Conservation (phyloP, 2,888 invertebrate species). For the Trichopria drosophilae region DNA sequence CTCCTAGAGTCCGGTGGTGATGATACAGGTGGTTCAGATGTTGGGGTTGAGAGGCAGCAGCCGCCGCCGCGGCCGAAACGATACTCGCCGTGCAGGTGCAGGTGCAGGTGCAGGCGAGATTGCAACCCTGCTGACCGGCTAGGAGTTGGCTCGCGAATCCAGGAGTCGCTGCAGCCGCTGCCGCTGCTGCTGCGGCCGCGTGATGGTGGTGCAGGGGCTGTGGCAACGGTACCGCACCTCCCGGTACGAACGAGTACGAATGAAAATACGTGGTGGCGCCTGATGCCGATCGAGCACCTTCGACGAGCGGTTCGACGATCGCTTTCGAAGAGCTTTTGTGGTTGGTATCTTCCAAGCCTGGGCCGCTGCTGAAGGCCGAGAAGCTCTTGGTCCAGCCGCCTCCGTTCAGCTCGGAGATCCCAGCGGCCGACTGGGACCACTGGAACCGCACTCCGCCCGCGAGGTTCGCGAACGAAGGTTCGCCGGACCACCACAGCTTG, state of each 20-base stretch:
- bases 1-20: conserved; percentile 47
- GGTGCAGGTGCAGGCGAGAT: conserved; percentile 51
- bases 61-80: conserved; percentile 43
- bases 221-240: conserved; percentile 56
- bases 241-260: conserved; percentile 58
- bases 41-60: conserved; percentile 31
- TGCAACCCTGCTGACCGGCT: conserved; percentile 50
- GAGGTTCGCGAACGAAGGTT: conserved; percentile 37
- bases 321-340: conserved; percentile 29
- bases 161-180: no score
- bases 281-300: conserved; percentile 40
- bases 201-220: conserved; percentile 48
- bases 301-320: conserved; percentile 27
- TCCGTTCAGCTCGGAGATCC: conserved; percentile 3
- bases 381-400: conserved; percentile 7
- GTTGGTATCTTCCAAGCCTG: conserved; percentile 35
- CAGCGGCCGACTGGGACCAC: conserved; percentile 26
- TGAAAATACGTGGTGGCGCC: conserved; percentile 58
- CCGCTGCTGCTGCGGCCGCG: conserved; percentile 31
- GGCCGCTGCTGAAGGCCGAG: conserved; percentile 26
- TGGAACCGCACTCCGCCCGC: conserved; percentile 37
- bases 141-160: conserved; percentile 41
- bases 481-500: conserved; percentile 55
- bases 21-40: conserved; percentile 42
- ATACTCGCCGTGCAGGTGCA: conserved; percentile 52